These are phyloP conservation scores for Melangyna quadrimaculata DNA, from an alignment of 2,888 invertebrate species.

Conservation along the genomic window DNA sequence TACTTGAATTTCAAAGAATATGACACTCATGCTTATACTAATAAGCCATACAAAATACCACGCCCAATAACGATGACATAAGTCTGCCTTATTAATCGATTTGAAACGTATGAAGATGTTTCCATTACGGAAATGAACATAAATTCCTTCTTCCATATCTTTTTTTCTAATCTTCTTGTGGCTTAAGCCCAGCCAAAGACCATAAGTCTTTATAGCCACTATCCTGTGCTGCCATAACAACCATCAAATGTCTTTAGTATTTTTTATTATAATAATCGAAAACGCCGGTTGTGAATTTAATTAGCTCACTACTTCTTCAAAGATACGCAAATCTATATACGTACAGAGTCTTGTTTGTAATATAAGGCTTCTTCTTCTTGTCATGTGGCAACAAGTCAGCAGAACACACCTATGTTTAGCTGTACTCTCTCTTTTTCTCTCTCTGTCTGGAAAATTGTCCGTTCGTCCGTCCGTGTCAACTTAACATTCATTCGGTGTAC, in stretches of 20 bases:
- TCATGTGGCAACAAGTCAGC: slow-evolving; percentile 43
- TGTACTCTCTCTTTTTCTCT: not conserved
- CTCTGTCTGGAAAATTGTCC: not conserved
- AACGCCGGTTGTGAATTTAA: slow-evolving; percentile 43
- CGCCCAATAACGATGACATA: slow-evolving; percentile 10
- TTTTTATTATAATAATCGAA: slow-evolving; percentile 41
- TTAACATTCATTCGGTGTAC: slow-evolving; percentile 64
- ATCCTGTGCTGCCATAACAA: not conserved
- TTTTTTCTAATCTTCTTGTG: not conserved
- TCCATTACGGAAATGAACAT: slow-evolving; percentile 32
- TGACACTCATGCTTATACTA: not conserved
- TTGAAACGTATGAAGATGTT: not conserved
- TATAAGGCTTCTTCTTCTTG: slow-evolving; percentile 56
- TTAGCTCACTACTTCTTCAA: slow-evolving; percentile 44
- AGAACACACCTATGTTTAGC: slow-evolving; percentile 7
- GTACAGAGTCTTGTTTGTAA: not conserved
- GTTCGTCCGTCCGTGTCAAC: slow-evolving; percentile 43
- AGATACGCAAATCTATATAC: not conserved
- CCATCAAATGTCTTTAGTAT: slow-evolving; percentile 19
- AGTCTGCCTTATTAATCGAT: slow-evolving; percentile 11
- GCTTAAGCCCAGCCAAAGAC: slow-evolving; percentile 7
- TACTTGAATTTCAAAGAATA: not conserved
- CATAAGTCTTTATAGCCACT: slow-evolving; percentile 13
- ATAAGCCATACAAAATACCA: not conserved
- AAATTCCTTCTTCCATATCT: slow-evolving; percentile 19